Evolutionary conservation across 2,113 vertebrate genomes (phyloP).

Genomic region (Talpa occidentalis): DNA sequence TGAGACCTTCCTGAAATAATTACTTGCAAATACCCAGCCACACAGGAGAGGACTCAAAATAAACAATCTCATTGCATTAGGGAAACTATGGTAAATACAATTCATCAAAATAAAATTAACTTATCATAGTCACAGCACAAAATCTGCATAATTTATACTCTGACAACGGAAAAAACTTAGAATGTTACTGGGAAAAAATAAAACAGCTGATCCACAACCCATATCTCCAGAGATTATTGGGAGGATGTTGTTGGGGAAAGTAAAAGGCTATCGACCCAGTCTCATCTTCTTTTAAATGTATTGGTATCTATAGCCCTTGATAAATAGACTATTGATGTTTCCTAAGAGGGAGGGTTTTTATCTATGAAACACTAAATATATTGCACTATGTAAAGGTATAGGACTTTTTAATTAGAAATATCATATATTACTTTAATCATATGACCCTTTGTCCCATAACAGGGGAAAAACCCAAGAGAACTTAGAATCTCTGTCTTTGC

Average conservation of each 20-base stretch:
- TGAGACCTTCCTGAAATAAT: conserved; percentile 28
- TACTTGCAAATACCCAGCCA: conserved; percentile 24
- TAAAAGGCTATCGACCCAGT: not conserved
- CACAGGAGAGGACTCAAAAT: not conserved
- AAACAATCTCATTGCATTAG: not conserved
- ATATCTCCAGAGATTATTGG: not conserved
- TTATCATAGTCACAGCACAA: not conserved
- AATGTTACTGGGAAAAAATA: not conserved
- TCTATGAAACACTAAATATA: not conserved
- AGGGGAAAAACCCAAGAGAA: not conserved
- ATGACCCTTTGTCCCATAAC: not conserved
- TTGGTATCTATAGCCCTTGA: not conserved
- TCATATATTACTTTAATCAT: not conserved
- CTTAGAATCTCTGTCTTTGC: not conserved
- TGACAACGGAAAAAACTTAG: not conserved
- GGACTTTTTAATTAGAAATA: not conserved
- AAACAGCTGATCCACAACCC: not conserved
- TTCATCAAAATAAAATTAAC: conserved; percentile 5
- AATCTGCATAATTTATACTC: not conserved
- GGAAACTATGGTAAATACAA: not conserved
- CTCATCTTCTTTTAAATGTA: not conserved
- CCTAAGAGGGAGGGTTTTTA: not conserved
- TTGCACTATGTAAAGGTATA: not conserved
- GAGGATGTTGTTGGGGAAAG: not conserved
- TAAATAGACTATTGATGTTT: not conserved